These are phyloP conservation scores for Gulo gulo DNA, from an alignment of 2,113 vertebrate species.

Conservation along the genomic window DNA sequence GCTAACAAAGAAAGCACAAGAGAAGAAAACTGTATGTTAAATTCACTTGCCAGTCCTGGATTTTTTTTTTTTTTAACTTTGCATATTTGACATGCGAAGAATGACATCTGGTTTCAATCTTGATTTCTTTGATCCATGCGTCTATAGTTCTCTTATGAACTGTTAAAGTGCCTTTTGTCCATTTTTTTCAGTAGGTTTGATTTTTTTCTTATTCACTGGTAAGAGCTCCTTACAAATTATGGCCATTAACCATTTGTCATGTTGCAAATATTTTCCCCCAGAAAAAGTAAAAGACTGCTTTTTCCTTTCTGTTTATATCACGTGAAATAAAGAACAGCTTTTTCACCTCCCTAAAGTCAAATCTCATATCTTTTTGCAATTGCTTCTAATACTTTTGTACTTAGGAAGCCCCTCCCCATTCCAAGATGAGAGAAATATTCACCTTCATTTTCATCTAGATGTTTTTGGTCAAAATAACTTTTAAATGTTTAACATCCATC, in stretches of 20 bases:
- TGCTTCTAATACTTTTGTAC: neutral
- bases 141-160: neutral
- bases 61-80: neutral
- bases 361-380: neutral
- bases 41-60: neutral
- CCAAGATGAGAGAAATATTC: constrained; percentile 6
- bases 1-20: neutral
- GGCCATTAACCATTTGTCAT: neutral
- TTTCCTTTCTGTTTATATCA: neutral
- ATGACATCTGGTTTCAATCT: neutral
- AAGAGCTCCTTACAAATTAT: neutral
- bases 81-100: neutral
- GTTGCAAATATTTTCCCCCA: neutral
- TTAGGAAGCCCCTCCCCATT: neutral
- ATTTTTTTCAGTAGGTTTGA: neutral
- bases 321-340: neutral
- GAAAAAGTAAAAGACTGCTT: constrained; percentile 1
- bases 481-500: neutral
- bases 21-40: neutral
- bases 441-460: neutral
- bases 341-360: neutral
- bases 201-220: neutral
- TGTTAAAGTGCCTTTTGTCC: neutral
- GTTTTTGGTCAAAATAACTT: neutral
- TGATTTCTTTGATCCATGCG: neutral